phyloP scores from a whole-genome alignment of 2,888 invertebrate species.

The Stenurella melanura region DNA sequence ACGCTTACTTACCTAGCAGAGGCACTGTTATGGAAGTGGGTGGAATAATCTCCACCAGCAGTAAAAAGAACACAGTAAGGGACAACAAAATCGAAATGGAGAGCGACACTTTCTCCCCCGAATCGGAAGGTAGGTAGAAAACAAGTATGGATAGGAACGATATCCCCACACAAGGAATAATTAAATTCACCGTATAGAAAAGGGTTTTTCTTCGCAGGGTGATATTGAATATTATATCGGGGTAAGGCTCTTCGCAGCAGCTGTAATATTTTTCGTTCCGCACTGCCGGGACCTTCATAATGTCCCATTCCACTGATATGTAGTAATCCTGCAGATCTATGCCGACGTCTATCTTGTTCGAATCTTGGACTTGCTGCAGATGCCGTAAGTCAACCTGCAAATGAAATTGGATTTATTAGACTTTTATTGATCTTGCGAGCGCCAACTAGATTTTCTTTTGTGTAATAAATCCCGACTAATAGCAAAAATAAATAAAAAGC shows the following conservation, averaged over 20 bases:
- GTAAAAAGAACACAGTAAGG: slow-evolving; percentile 94
- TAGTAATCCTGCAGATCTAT: slow-evolving; percentile 96
- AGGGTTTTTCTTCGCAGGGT: slow-evolving; percentile 95
- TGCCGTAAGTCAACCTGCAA: slow-evolving; percentile 92
- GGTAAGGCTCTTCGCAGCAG: slow-evolving; percentile 97
- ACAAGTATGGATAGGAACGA: slow-evolving; percentile 97
- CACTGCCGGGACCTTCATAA: slow-evolving; percentile 91
- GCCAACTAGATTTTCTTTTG: not conserved
- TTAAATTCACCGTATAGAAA: slow-evolving; percentile 98
- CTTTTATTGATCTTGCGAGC: not conserved
- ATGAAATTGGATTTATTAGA: slow-evolving; percentile 36
- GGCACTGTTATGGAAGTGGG: slow-evolving; percentile 95
- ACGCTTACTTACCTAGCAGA: slow-evolving; percentile 80
- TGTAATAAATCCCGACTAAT: not conserved
- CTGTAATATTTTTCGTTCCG: slow-evolving; percentile 86
- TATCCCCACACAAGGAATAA: slow-evolving; percentile 97
- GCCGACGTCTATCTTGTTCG: slow-evolving; percentile 91
- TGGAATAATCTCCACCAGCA: slow-evolving; percentile 95
- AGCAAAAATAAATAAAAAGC: not conserved
- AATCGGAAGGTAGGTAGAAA: slow-evolving; percentile 98
- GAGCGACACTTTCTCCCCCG: slow-evolving; percentile 97
- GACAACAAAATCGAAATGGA: slow-evolving; percentile 96
- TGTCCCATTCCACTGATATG: slow-evolving; percentile 99
- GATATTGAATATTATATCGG: slow-evolving; percentile 98
- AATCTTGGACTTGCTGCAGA: slow-evolving; percentile 89